Percentiles rank a stretch among this genome's conserved stretches.
phyloP scores from a whole-genome alignment of 2,888 invertebrate species.

The Temnothorax ravouxi region DNA sequence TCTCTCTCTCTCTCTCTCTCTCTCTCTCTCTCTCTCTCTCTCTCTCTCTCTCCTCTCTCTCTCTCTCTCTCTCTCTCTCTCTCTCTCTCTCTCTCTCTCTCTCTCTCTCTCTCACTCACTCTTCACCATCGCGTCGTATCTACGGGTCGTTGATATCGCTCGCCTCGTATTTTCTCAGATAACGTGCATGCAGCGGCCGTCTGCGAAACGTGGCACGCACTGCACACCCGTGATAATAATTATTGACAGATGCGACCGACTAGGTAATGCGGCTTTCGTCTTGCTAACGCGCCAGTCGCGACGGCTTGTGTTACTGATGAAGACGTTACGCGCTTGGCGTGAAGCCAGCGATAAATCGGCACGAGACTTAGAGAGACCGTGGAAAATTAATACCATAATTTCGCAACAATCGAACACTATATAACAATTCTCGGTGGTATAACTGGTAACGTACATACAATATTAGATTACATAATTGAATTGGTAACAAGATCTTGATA shows the following conservation, averaged over 20 bases:
- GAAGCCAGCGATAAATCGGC: constrained; percentile 32
- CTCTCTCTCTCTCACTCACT: constrained; percentile 13
- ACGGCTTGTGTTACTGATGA: constrained; percentile 35
- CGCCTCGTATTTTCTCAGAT: constrained; percentile 76
- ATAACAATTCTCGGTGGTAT: background rate
- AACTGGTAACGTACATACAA: background rate
- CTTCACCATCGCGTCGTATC: constrained; percentile 62
- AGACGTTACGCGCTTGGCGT: constrained; percentile 38
- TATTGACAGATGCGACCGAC: constrained; percentile 76
- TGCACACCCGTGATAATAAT: constrained; percentile 71
- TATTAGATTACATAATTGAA: constrained; percentile 4
- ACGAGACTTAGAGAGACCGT: background rate
- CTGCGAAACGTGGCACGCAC: constrained; percentile 64
- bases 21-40: constrained; percentile 15
- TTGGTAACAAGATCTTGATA: background rate
- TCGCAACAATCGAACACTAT: background rate
- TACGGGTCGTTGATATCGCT: constrained; percentile 77
- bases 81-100: constrained; percentile 1
- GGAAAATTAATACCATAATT: constrained; percentile 19
- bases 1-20: background rate
- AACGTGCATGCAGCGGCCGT: constrained; percentile 65
- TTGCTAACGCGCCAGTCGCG: constrained; percentile 36
- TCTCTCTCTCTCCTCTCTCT: constrained; percentile 9
- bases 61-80: constrained; percentile 8
- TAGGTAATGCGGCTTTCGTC: constrained; percentile 66